phyloP scores from a whole-genome alignment of 2,797 vertebrate genomes.

The Manis javanica region DNA sequence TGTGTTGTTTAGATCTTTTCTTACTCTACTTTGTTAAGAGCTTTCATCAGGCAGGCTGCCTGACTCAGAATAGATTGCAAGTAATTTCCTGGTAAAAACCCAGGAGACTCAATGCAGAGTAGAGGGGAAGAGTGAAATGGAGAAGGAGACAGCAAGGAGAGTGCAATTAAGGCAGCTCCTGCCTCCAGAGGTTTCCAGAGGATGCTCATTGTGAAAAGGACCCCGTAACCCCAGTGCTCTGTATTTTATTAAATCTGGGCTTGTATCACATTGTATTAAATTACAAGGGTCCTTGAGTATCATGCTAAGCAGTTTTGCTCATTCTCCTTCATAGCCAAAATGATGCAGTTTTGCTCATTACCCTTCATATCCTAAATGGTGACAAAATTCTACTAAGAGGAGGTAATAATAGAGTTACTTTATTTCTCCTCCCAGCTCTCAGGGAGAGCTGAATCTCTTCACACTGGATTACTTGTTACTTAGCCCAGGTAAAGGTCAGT shows the following conservation, averaged over 20 bases:
- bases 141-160: neutral
- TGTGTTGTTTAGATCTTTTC: neutral
- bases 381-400: neutral
- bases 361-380: neutral
- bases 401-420: neutral
- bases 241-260: neutral
- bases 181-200: neutral
- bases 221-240: neutral
- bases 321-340: neutral
- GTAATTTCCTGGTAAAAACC: constrained; percentile 28
- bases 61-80: neutral
- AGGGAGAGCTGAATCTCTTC: neutral
- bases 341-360: neutral
- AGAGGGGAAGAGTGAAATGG: neutral
- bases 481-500: neutral
- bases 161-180: fast-evolving
- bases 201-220: neutral
- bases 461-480: neutral
- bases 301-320: neutral
- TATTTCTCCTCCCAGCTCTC: neutral
- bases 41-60: neutral
- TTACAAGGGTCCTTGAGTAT: neutral
- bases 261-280: neutral
- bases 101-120: neutral
- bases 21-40: constrained; percentile 31